Percentiles rank a stretch among this genome's conserved stretches.
These are phyloP conservation scores for Okapia johnstoni DNA, from an alignment of 2,113 vertebrate species.

Conservation along the genomic window DNA sequence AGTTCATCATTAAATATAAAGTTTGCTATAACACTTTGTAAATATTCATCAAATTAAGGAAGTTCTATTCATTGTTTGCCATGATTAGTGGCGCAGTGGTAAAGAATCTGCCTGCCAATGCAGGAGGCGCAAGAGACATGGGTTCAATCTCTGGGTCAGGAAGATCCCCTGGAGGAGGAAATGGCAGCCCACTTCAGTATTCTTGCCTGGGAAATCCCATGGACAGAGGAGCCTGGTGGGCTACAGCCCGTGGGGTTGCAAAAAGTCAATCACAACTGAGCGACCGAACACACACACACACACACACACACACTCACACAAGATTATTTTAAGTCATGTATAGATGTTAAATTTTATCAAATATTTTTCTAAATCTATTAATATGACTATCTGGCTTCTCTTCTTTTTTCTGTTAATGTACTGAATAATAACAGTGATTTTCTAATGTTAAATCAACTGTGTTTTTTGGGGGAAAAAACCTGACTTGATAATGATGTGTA, in stretches of 20 bases:
- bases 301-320: neutral
- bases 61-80: neutral
- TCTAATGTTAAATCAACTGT: neutral
- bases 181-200: neutral
- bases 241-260: neutral
- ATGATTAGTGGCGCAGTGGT: neutral
- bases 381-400: neutral
- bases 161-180: neutral
- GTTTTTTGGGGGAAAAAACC: neutral
- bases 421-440: neutral
- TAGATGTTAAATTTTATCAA: neutral
- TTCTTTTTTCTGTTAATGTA: neutral
- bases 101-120: neutral
- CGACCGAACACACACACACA: neutral
- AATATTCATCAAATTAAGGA: neutral
- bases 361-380: neutral
- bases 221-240: neutral
- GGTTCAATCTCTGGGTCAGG: neutral
- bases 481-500: neutral
- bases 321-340: neutral
- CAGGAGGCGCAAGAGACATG: neutral
- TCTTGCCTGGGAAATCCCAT: neutral
- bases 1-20: neutral
- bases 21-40: neutral
- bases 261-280: neutral